phyloP scores from a whole-genome alignment of 2,888 invertebrate genomes.

The Acronicta leporina region DNA sequence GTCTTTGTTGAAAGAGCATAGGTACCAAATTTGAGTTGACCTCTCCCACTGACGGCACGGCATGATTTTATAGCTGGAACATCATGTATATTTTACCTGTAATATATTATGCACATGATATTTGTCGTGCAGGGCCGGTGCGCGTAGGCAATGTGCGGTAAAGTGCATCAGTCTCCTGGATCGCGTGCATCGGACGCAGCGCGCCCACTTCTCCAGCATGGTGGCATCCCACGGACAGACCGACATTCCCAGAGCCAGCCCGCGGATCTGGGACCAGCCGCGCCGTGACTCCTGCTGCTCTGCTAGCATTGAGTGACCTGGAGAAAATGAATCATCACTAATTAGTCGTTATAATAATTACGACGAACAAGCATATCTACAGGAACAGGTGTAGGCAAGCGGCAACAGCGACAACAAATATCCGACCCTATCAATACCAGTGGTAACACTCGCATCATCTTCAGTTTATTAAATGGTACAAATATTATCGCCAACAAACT shows the following conservation, averaged over 20 bases:
- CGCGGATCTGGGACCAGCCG: slow-evolving; percentile 74
- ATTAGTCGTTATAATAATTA: too few relatives aligned
- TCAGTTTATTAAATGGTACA: too few relatives aligned
- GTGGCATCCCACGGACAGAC: slow-evolving; percentile 81
- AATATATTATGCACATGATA: slow-evolving; percentile 78
- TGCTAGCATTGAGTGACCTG: slow-evolving; percentile 84
- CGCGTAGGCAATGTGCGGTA: slow-evolving; percentile 80
- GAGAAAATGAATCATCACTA: neutral
- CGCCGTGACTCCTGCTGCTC: slow-evolving; percentile 76
- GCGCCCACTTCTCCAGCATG: slow-evolving; percentile 78
- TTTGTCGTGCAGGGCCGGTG: slow-evolving; percentile 79
- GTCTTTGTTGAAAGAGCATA: too few relatives aligned
- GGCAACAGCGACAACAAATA: too few relatives aligned
- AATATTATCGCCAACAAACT: too few relatives aligned
- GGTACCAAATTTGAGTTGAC: too few relatives aligned
- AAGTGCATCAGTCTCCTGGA: slow-evolving; percentile 75
- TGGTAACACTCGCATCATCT: too few relatives aligned
- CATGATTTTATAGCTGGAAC: too few relatives aligned
- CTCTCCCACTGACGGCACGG: too few relatives aligned
- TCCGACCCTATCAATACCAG: too few relatives aligned
- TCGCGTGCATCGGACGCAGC: slow-evolving; percentile 71
- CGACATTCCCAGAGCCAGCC: slow-evolving; percentile 73
- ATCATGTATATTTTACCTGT: slow-evolving; percentile 65
- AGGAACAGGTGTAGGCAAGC: too few relatives aligned
- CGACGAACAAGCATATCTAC: too few relatives aligned